Evolutionary conservation across 2,113 vertebrate species (phyloP).

Genomic region (Gymnorhina tibicen): DNA sequence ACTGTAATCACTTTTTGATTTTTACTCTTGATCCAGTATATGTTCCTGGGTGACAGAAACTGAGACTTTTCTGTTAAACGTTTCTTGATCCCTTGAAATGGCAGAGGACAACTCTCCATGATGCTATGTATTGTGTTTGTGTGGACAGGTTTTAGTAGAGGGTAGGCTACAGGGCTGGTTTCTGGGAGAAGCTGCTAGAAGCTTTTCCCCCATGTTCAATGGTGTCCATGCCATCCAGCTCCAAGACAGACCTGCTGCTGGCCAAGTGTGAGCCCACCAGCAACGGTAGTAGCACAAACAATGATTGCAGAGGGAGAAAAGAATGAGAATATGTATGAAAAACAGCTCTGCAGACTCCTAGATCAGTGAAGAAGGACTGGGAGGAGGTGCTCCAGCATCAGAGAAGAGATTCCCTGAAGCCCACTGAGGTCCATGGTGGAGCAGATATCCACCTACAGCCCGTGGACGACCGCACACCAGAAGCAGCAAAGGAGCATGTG

Average conservation of each 20-base stretch:
- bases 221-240: neutral
- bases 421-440: neutral
- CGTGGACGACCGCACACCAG: neutral
- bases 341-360: neutral
- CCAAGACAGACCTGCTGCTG: neutral
- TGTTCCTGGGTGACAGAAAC: neutral
- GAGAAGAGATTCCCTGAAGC: neutral
- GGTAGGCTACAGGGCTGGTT: neutral
- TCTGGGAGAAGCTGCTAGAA: neutral
- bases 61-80: neutral
- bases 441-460: neutral
- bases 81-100: neutral
- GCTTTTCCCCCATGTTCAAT: neutral
- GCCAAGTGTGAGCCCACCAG: neutral
- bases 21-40: neutral
- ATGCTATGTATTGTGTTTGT: neutral
- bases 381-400: neutral
- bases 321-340: neutral
- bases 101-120: neutral
- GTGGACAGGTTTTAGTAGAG: neutral
- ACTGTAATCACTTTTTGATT: neutral
- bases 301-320: neutral
- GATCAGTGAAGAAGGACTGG: accelerated
- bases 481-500: neutral
- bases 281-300: neutral